A percentile compares a stretch with the other conserved stretches of the same genome.
Evolutionary conservation across 2,113 vertebrate species (phyloP).

Genomic region (Mixornis gularis): DNA sequence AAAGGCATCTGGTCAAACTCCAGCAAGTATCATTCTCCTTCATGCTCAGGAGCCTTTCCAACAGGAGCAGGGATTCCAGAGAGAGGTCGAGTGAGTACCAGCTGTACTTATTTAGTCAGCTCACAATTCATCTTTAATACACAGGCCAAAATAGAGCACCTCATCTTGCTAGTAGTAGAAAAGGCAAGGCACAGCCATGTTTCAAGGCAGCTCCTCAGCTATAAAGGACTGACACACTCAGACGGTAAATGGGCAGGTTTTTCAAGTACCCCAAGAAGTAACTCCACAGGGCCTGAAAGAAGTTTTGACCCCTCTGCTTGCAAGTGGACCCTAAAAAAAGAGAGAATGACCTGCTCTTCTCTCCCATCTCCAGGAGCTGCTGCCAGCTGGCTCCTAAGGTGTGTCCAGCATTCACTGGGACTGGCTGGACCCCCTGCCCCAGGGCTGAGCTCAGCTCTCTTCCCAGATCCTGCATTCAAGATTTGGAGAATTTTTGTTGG

Average conservation of each 20-base stretch:
- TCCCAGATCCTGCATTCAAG: background rate
- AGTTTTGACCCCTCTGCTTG: background rate
- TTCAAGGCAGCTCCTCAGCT: background rate
- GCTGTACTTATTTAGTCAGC: background rate
- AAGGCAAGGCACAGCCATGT: background rate
- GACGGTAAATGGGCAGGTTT: background rate
- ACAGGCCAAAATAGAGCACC: background rate
- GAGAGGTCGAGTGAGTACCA: background rate
- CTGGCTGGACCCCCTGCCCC: background rate
- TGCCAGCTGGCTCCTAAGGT: background rate
- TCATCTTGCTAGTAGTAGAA: background rate
- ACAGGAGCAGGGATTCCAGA: background rate
- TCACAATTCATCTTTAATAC: background rate
- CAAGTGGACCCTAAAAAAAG: background rate
- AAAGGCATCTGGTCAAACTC: background rate
- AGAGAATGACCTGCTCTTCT: background rate
- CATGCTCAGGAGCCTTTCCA: background rate
- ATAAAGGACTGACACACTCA: background rate
- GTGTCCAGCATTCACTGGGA: background rate
- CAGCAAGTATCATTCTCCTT: background rate
- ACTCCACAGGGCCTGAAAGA: background rate
- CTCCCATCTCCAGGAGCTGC: background rate
- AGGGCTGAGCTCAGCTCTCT: background rate
- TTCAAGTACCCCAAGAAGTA: background rate
- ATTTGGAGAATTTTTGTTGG: background rate